These are phyloP conservation scores for Oikopleura albicans DNA, from an alignment of 23 tunicate species.

Conservation along the genomic window DNA sequence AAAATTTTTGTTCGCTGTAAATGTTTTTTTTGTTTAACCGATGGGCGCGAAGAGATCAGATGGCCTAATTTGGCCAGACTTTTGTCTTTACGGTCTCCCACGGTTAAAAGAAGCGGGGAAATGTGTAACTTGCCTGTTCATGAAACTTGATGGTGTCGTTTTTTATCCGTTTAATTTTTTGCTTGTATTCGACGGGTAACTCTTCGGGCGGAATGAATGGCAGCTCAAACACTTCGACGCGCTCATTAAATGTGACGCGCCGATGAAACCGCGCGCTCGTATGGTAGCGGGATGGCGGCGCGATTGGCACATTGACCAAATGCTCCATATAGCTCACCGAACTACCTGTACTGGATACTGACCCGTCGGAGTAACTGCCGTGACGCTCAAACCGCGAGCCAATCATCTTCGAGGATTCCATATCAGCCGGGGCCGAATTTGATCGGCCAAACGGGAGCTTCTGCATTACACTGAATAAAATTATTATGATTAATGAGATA, in stretches of 20 bases:
- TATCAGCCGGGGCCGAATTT: background rate
- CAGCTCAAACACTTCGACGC: conserved; percentile 3
- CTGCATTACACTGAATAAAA: background rate
- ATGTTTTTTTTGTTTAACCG: no score
- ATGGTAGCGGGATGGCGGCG: conserved; percentile 5
- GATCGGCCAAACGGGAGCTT: conserved; percentile 3
- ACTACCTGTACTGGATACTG: background rate
- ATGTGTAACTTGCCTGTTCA: conserved; percentile 6
- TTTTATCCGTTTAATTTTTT: background rate
- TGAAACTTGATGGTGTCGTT: conserved; percentile 12
- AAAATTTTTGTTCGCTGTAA: no score
- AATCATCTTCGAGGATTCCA: background rate
- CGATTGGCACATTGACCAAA: background rate
- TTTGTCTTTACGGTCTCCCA: no score
- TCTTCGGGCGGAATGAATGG: background rate
- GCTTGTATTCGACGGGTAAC: background rate
- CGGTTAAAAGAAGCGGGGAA: background rate
- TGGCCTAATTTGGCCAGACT: no score
- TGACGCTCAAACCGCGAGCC: background rate
- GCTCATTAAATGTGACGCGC: background rate
- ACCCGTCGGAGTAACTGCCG: conserved; percentile 11
- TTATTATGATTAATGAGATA: no score
- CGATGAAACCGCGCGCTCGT: background rate
- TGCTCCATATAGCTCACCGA: background rate
- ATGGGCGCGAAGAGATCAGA: no score